Base-by-base conservation (phyloP, 2,113 vertebrate genomes). In the Eptesicus fuscus region DNA sequence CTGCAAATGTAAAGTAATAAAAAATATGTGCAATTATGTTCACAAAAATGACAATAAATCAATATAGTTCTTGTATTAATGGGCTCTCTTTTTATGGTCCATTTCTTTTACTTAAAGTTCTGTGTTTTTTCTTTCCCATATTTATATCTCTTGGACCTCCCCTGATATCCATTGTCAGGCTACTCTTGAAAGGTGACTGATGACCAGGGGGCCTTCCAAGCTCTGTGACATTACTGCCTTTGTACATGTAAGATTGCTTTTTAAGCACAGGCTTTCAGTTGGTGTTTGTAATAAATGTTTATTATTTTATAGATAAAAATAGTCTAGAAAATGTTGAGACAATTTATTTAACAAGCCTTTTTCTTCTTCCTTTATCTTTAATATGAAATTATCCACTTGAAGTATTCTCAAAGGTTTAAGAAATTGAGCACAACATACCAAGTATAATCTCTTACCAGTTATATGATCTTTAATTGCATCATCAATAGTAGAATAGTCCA, bases 21-120 rank as follows among this genome's bases (percentile, higher is more conserved):
- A 44, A 53, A 63, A 63, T 83, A 83, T 93, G 32, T 83, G 7
- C 2, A 85, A 32, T 83, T 77, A 30, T 59, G 13, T 85, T 91
- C 40, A 93, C 9, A 74, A 92, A 94, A 89, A 93, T 91, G 73
- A 88, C 4, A 65, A 92, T 22, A 88, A 93, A 78, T 94, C 23
- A 42, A 61, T 80, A 53, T 44, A 47, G 2, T 10, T 77, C 17
- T 76, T 28, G 56, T 80, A 86, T 32, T 53, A 82, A 56, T 61
- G 5, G 47, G 20, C 5, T 74, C 56, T 83, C 16, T 74, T 78
- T 93, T 90, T 51, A 67, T 61, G 32, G 65, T 71, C 47, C 30
- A 69, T 88, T 82, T 94, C 32, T 22, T 91, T 85, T 80, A 40
- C 69, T 93, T 65, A 93, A 93, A 77, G 7, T 83, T 71, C 42